Percentiles rank a stretch among this genome's conserved stretches.
Conservation (phyloP, 2,888 invertebrate genomes). For the Lycia hirtaria region DNA sequence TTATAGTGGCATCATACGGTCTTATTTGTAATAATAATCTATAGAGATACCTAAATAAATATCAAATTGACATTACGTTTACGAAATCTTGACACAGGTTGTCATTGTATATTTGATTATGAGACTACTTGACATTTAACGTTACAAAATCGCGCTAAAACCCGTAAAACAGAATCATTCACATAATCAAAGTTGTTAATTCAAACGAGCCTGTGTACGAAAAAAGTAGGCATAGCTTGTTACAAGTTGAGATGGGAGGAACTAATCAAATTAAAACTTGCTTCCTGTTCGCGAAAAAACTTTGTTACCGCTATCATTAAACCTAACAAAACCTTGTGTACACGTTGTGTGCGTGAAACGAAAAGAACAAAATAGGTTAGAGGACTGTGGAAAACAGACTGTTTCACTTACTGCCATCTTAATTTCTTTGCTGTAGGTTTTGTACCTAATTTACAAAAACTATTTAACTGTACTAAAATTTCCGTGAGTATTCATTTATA, state of each 20-base stretch:
- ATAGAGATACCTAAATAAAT: too few species aligned
- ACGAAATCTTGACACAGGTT: too few species aligned
- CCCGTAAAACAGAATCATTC: background rate
- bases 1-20: too few species aligned
- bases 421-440: too few species aligned
- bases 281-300: constrained; percentile 45
- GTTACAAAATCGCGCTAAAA: too few species aligned
- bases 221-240: constrained; percentile 53
- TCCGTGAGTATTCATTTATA: too few species aligned
- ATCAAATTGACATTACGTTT: too few species aligned
- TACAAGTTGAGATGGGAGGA: constrained; percentile 55
- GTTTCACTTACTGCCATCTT: background rate
- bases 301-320: constrained; percentile 43
- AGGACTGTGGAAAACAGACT: background rate
- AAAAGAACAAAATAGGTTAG: constrained; percentile 1
- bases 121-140: too few species aligned
- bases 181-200: constrained; percentile 43
- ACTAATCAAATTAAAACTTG: constrained; percentile 71
- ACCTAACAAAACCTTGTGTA: constrained; percentile 28
- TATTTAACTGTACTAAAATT: too few species aligned
- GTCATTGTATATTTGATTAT: too few species aligned
- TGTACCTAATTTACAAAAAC: too few species aligned
- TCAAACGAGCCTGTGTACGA: constrained; percentile 47
- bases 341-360: constrained; percentile 13
- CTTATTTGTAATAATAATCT: too few species aligned